A percentile compares a stretch with the other conserved stretches of the same genome.
These are phyloP conservation scores for Arctia plantaginis DNA, from an alignment of 2,888 invertebrate genomes.

Conservation along the genomic window DNA sequence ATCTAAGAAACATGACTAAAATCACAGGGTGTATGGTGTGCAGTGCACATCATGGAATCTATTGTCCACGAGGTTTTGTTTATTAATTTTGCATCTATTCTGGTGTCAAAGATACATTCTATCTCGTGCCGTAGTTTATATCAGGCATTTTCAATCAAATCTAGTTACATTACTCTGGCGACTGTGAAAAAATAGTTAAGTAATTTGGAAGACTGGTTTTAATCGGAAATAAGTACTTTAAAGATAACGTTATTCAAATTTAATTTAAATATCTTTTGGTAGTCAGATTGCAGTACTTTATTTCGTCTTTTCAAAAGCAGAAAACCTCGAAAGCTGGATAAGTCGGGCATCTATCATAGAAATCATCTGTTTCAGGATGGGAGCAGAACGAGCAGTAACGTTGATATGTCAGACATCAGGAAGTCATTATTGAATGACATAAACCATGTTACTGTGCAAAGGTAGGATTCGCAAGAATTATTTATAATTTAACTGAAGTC, in stretches of 20 bases:
- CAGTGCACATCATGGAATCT: not conserved
- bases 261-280: too few species aligned
- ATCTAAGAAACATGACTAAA: not conserved
- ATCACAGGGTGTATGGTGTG: not conserved
- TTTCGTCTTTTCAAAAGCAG: not conserved
- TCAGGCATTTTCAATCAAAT: not conserved
- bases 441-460: conserved; percentile 84
- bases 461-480: conserved; percentile 54
- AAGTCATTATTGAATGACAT: conserved; percentile 91
- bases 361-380: conserved; percentile 81
- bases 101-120: too few species aligned
- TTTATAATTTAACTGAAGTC: not conserved
- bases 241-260: too few species aligned
- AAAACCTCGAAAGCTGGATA: not conserved
- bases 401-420: conserved; percentile 90
- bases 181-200: not conserved
- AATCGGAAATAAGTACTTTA: not conserved
- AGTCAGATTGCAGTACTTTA: too few species aligned
- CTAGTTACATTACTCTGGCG: not conserved
- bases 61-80: not conserved
- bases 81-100: not conserved
- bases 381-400: conserved; percentile 88
- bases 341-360: not conserved
- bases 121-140: too few species aligned
- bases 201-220: not conserved